These are phyloP conservation scores for Protobothrops mucrosquamatus DNA, from an alignment of 2,113 vertebrate species.

Conservation along the genomic window DNA sequence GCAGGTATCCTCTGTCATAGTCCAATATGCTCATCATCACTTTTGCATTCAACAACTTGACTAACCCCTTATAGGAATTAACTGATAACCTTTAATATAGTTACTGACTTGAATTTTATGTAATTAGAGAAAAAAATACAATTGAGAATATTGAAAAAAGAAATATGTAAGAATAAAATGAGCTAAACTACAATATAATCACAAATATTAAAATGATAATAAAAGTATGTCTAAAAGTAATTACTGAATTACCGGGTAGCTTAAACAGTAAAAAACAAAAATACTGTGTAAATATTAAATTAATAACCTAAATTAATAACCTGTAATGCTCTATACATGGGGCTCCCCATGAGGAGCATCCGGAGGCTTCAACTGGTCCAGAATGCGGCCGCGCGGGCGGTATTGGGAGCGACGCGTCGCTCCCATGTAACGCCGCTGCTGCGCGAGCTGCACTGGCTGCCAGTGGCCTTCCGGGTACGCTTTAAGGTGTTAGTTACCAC, in stretches of 20 bases:
- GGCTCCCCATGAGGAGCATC: too few relatives aligned
- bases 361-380: too few relatives aligned
- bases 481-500: too few relatives aligned
- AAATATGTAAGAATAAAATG: not conserved
- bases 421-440: too few relatives aligned
- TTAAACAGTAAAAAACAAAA: not conserved
- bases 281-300: not conserved
- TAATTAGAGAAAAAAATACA: not conserved
- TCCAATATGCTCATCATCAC: not conserved
- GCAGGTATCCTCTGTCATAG: not conserved
- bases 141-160: not conserved
- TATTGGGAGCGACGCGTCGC: too few relatives aligned
- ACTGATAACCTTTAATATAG: not conserved
- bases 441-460: too few relatives aligned
- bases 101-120: not conserved
- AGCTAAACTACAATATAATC: not conserved
- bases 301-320: too few relatives aligned
- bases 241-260: not conserved
- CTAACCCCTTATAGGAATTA: not conserved
- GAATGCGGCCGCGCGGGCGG: too few relatives aligned
- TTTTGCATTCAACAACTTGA: not conserved
- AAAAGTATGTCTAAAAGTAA: not conserved
- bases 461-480: too few relatives aligned
- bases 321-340: too few relatives aligned
- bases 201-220: not conserved